Conservation (phyloP, 2,113 vertebrate species). For the Crotalus viridis region DNA sequence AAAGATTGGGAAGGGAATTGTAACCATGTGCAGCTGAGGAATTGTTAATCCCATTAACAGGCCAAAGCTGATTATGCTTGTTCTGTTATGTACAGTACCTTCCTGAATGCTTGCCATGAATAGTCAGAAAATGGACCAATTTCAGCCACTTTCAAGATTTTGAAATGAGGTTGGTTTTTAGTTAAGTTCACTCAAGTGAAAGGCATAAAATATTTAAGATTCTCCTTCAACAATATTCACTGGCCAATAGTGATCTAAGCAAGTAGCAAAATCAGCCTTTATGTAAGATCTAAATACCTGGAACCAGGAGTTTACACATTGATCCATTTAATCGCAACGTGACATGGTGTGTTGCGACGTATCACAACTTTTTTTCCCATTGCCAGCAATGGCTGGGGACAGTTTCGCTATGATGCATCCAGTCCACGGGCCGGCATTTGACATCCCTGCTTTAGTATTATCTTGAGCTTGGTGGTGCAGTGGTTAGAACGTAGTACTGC, state of each 20-base stretch:
- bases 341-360: too few relatives aligned
- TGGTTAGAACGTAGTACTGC: not conserved
- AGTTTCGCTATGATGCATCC: too few relatives aligned
- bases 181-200: not conserved
- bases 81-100: not conserved
- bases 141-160: not conserved
- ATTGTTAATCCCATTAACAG: not conserved
- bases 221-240: not conserved
- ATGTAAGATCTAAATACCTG: not conserved
- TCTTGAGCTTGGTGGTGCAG: not conserved
- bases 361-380: too few relatives aligned
- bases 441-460: not conserved
- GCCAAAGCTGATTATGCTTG: not conserved
- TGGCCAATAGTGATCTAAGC: not conserved
- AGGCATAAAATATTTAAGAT: not conserved
- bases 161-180: not conserved
- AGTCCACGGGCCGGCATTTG: too few relatives aligned
- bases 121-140: not conserved
- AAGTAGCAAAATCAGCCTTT: not conserved
- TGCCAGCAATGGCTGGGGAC: too few relatives aligned
- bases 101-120: not conserved
- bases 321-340: not conserved
- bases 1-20: not conserved
- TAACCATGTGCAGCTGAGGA: not conserved
- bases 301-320: not conserved